Base-by-base conservation (phyloP, 2,888 invertebrate genomes). In the Stratiomys singularior region DNA sequence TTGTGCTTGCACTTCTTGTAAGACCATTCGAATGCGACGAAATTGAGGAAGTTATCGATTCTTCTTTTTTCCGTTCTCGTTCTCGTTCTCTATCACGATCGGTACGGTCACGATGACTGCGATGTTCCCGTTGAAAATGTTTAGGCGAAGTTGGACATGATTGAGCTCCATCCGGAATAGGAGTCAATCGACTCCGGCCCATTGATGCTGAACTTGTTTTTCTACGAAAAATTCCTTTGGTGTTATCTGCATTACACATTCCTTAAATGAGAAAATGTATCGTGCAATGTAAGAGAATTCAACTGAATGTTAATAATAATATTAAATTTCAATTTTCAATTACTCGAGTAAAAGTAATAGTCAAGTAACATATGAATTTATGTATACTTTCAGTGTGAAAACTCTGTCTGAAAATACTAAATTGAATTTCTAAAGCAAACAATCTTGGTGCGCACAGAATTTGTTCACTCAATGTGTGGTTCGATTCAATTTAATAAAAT, bases 81-180 rank as follows among this genome's bases (percentile, higher is more conserved):
- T 67, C n/a, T 4, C 63, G 30, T n/a, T 76, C 25, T 13, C 46
- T 60, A 28, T 37, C 37, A 4, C 60, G 37, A 37, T 37, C 23
- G 28, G 28, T 52, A 27, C 44, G 15, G 15, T 27, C 25, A 52
- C 44, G 76, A 13, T 64, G 18, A 9, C 21, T 85, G 85, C 15
- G 86, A 83, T 81, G 87, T 83, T 80, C 85, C 30, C 80, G 85
- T 28, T 82, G 82, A 44, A 83, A 82, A 78, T 85, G 85, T 76
- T 86, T 86, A 82, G 82, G 90, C 83, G 85, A 89, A 82, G 81
- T 87, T 82, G 82, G 88, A 83, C 83, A 87, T 81, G 85, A 88
- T 81, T 85, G 88, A 84, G 81, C 86, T 83, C 23, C 84, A 82
- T 77, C 85, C 84, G 79, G 84, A 84, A 71, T 71, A 71, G 71